phyloP scores from a whole-genome alignment of 2,888 invertebrate species.

The Mycalesis mineus region DNA sequence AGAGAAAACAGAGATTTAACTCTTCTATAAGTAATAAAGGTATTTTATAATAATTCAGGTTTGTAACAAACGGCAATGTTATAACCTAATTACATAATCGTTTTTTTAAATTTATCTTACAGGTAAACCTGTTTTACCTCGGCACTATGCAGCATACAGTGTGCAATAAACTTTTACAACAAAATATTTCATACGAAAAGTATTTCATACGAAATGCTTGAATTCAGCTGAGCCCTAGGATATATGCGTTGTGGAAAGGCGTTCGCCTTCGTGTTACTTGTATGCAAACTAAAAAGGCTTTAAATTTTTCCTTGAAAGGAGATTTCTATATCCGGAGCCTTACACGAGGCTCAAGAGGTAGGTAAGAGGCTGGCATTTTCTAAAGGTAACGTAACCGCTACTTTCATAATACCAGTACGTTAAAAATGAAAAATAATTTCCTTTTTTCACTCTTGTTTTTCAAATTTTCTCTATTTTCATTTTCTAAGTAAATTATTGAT shows the following conservation, averaged over 20 bases:
- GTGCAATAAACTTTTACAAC: too few relatives aligned
- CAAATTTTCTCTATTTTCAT: too few relatives aligned
- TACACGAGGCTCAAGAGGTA: neutral
- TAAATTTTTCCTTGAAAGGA: slow-evolving; percentile 6
- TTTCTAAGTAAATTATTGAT: too few relatives aligned
- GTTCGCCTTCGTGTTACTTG: neutral
- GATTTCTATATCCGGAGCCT: slow-evolving; percentile 4
- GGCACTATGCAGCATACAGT: too few relatives aligned
- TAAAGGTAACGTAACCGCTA: neutral
- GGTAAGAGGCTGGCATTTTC: slow-evolving; percentile 3
- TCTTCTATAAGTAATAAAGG: too few relatives aligned
- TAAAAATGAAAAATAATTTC: neutral
- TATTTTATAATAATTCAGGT: too few relatives aligned
- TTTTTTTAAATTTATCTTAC: too few relatives aligned
- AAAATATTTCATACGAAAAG: neutral
- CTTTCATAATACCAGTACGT: neutral
- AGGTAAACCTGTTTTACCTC: too few relatives aligned
- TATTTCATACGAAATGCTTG: neutral
- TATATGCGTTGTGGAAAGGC: neutral
- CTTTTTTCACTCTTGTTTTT: too few relatives aligned
- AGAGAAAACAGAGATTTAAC: too few relatives aligned
- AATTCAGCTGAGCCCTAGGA: neutral
- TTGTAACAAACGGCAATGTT: too few relatives aligned
- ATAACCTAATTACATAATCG: too few relatives aligned
- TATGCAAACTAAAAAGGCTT: slow-evolving; percentile 10